A percentile compares a stretch with the other conserved stretches of the same genome.
Conservation (phyloP, 2,888 invertebrate species). For the Lydus trimaculatus region DNA sequence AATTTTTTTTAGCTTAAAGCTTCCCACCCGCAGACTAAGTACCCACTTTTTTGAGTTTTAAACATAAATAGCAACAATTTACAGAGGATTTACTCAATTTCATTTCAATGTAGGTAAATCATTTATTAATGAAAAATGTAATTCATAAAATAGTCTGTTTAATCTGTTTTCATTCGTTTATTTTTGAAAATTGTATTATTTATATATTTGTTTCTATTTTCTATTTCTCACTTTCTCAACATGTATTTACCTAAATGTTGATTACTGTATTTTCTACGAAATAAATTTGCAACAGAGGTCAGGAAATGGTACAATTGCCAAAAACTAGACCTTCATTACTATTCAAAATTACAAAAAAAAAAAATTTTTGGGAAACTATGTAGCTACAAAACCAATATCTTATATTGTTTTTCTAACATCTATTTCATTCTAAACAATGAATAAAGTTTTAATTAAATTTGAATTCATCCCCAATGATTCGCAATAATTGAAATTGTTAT, state of each 20-base stretch:
- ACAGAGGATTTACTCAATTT: no score
- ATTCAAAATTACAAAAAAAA: conserved; percentile 11
- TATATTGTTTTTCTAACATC: not conserved
- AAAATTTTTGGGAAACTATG: conserved; percentile 12
- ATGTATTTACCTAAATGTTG: not conserved
- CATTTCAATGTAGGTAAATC: not conserved
- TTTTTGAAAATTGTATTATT: no score
- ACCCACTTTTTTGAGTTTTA: no score
- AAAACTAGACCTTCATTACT: conserved; percentile 23
- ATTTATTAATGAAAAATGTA: not conserved
- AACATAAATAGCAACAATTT: no score
- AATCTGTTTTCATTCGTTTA: not conserved
- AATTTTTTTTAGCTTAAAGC: no score
- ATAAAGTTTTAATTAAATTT: not conserved
- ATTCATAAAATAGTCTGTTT: not conserved
- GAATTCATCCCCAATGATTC: not conserved
- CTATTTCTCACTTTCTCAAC: no score
- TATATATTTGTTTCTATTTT: no score
- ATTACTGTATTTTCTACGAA: not conserved
- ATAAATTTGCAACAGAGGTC: conserved; percentile 14
- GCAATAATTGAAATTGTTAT: not conserved
- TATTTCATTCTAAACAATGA: not conserved
- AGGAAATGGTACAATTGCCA: conserved; percentile 23
- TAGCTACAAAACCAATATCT: conserved; percentile 23
- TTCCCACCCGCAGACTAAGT: no score